Conservation (phyloP, 2,888 invertebrate genomes). For the Protophormia terraenovae region DNA sequence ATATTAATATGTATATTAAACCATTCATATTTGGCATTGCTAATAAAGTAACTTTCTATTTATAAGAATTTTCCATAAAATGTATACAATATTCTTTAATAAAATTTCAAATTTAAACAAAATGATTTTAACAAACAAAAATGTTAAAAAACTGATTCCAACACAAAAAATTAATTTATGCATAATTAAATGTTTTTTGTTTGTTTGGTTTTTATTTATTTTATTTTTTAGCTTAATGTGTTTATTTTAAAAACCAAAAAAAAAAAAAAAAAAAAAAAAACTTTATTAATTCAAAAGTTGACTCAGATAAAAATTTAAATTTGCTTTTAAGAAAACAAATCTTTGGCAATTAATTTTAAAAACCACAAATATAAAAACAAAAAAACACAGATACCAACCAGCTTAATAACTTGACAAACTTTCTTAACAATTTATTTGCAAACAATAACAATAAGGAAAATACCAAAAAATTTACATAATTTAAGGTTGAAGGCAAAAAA, state of each 20-base stretch:
- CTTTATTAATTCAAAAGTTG: constrained; percentile 22
- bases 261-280: background rate
- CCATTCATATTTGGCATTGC: background rate
- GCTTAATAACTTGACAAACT: background rate
- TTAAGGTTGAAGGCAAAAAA: constrained; percentile 10
- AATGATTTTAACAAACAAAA: background rate
- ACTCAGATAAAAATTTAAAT: constrained; percentile 7
- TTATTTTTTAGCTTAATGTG: no score
- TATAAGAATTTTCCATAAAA: background rate
- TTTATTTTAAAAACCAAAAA: background rate
- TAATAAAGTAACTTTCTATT: background rate
- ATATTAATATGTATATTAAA: background rate
- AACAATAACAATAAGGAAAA: background rate
- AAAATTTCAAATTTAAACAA: background rate
- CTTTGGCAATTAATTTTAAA: constrained; percentile 41
- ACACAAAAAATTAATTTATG: background rate
- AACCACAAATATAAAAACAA: constrained; percentile 7
- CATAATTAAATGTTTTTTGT: background rate
- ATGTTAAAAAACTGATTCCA: background rate
- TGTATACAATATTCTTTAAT: background rate
- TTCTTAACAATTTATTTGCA: background rate
- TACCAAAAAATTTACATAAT: background rate
- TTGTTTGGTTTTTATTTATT: background rate
- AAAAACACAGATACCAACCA: background rate
- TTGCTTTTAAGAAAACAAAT: constrained; percentile 45